These are phyloP conservation scores for Leptobrachium leishanense DNA, from an alignment of 2,113 vertebrate genomes.

Conservation along the genomic window DNA sequence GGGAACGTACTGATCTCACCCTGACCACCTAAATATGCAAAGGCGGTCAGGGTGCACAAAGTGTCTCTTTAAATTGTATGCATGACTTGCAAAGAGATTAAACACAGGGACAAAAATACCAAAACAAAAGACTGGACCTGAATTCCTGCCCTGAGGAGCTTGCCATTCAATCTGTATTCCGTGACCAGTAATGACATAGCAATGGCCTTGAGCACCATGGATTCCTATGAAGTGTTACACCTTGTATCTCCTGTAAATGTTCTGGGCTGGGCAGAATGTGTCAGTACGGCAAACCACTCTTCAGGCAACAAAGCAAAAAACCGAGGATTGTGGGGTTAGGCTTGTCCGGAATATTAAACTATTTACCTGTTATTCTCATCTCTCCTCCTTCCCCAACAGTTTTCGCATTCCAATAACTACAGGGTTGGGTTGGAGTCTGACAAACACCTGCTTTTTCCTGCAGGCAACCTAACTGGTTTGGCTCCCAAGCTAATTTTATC, in stretches of 20 bases:
- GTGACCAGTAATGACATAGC: conserved; percentile 35
- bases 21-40: too few relatives aligned
- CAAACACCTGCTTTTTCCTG: conserved; percentile 39
- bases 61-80: not conserved
- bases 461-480: conserved; percentile 48
- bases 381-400: conserved; percentile 30
- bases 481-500: conserved; percentile 48
- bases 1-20: too few relatives aligned
- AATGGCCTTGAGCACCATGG: conserved; percentile 29
- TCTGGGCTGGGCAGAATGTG: conserved; percentile 29
- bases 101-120: not conserved
- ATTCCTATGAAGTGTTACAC: conserved; percentile 22
- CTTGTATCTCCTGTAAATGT: conserved; percentile 25
- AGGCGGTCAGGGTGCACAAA: too few relatives aligned
- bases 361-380: conserved; percentile 36
- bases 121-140: conserved; percentile 2
- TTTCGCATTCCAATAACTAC: conserved; percentile 40
- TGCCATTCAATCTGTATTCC: conserved; percentile 23
- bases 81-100: not conserved
- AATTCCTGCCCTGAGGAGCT: conserved; percentile 32
- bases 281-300: conserved; percentile 32
- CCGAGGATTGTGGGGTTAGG: conserved; percentile 44
- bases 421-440: conserved; percentile 44
- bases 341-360: conserved; percentile 41
- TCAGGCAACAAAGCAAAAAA: conserved; percentile 40